Evolutionary conservation across 1,140 invertebrate genomes (phyloP), one percentile per base, ranked within the genome.

Genomic region (Hestina assimilis): DNA sequence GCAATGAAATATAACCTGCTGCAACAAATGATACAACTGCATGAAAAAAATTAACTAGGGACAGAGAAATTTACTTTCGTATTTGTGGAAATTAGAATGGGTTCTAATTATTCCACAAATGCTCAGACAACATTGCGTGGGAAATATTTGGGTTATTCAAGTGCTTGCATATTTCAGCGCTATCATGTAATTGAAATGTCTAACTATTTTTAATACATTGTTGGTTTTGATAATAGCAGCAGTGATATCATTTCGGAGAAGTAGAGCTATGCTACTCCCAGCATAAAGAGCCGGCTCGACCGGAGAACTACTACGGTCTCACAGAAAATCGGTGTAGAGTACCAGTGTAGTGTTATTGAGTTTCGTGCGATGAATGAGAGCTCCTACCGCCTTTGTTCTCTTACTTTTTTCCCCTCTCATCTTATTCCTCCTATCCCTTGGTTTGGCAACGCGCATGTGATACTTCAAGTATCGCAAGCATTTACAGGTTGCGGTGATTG

Each of bases 131-230:
- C 45, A 33, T 19, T 23, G 19, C 19, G 29, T 35, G 29, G 33
- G 29, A 48, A 21, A 48, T 35, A 48, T 48, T 48, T 21, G 17
- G 45, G 11, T 33, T 48, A 48, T 35, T 35, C 29, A 48, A 23
- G 28, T n/a, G 19, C 29, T 33, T 21, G 19, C 26, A 48, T 48
- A 48, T 48, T 48, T 48, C 20, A 14, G 33, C 9, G 33, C 3
- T 23, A 42, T 42, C 31, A 21, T 50, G 33, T 38, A 40, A 38
- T 26, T 50, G 9, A 23, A 50, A 50, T 40, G 6, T n/a, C 21
- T 40, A 33, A 31, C 8, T 14, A 48, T 48, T 48, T 35, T 33
- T 38, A 17, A 38, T 38, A 17, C 15, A 14, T 17, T 38, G 4
- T 4, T 38, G 15, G 4, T 7, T 14, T 38, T 4, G 1, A 8